A percentile compares a stretch with the other conserved stretches of the same genome.
These are phyloP conservation scores for Pygocentrus nattereri DNA, from an alignment of 2,797 vertebrate species.

Conservation along the genomic window DNA sequence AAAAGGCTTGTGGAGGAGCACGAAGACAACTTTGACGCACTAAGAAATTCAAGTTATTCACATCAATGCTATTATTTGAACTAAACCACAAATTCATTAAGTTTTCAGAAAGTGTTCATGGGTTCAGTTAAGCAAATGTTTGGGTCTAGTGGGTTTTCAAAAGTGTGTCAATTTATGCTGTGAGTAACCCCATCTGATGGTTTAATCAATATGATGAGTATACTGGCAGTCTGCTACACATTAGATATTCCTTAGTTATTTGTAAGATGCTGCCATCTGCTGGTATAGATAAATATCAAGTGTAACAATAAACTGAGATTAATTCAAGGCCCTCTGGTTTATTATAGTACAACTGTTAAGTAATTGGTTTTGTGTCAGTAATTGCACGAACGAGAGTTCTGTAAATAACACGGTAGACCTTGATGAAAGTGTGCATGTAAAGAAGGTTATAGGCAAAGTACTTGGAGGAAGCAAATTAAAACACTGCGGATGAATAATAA, in stretches of 20 bases:
- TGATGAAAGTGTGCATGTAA: background rate
- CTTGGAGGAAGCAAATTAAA: background rate
- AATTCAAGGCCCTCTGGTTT: conserved; percentile 13
- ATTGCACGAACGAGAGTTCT: no score
- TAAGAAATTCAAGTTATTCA: background rate
- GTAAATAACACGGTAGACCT: background rate
- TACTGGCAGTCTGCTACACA: background rate
- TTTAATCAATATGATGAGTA: background rate
- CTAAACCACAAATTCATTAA: background rate
- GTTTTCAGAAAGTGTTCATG: background rate
- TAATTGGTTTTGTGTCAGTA: background rate
- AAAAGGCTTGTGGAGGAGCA: conserved; percentile 5
- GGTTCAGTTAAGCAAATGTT: background rate
- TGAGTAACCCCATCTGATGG: conserved; percentile 17
- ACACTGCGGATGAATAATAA: background rate
- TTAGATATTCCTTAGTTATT: background rate
- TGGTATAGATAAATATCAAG: conserved; percentile 17
- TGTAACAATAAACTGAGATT: background rate
- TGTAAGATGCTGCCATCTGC: conserved; percentile 43
- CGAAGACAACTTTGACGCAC: background rate
- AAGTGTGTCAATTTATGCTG: background rate
- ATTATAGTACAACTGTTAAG: background rate
- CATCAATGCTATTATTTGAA: background rate
- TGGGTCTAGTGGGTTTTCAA: conserved; percentile 7
- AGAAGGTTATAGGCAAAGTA: background rate